Base-by-base conservation (phyloP, 2,888 invertebrate species). In the Ischnus inquisitorius region DNA sequence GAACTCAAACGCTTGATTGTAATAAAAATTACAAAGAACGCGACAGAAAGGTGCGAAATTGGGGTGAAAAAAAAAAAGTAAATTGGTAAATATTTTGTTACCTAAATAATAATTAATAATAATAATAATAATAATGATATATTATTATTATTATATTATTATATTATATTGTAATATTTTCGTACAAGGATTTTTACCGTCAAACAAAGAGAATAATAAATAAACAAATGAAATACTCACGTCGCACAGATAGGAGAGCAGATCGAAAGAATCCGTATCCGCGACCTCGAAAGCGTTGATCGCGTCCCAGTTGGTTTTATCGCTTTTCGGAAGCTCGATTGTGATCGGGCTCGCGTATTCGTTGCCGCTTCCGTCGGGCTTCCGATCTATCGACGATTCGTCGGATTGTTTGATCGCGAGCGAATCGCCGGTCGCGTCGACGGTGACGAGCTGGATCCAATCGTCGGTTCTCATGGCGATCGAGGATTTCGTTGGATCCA, bases 211-310 rank as follows among this genome's bases (percentile, higher is more conserved):
- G n/a, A n/a, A n/a, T n/a, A n/a, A n/a, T n/a, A n/a, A n/a, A n/a
- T n/a, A n/a, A n/a, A n/a, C n/a, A n/a, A n/a, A n/a, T n/a, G n/a
- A n/a, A n/a, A 60, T 79, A 91, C 92, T 90, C 88, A 94, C 94
- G 83, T 93, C 93, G 72, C 91, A 91, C 64, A 94, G 90, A 83
- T 93, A 94, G 12, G 93, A 93, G 72, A 94, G 85, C 69, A 94
- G 85, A 86, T 94, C 93, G 72, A 94, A 94, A n/a, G 88, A 81
- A 46, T 91, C 90, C 19, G 88, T 85, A 64, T 87, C 90, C 12
- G 87, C 88, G 10, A 88, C 88, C 60, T 89, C 90, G 25, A 92
- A 85, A 8, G 89, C 88, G 39, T 85, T 88, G 39, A 93, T 85
- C 22, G 89, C 84, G 48, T 91, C 92, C 87, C 89, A 89, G 65